Evolutionary conservation across 2,888 invertebrate genomes (phyloP).

Genomic region (Chorisops tibialis): DNA sequence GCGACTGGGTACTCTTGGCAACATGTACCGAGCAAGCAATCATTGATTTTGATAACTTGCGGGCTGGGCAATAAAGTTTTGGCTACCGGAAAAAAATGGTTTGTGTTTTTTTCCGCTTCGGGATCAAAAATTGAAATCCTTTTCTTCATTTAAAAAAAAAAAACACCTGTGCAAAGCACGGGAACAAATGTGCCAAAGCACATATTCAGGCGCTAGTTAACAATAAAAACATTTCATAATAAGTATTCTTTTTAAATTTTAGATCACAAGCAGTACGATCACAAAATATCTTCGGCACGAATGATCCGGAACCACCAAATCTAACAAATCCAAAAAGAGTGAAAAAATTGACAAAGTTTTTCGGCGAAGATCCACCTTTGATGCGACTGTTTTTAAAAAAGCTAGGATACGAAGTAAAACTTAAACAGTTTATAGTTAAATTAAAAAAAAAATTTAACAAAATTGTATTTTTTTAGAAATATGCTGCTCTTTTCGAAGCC

Average conservation of each 20-base stretch:
- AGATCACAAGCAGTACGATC: slow-evolving; percentile 31
- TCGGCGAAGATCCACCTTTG: slow-evolving; percentile 88
- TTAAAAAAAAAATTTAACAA: not conserved
- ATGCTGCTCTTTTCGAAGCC: slow-evolving; percentile 75
- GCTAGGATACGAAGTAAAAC: slow-evolving; percentile 80
- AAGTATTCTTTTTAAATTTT: not conserved
- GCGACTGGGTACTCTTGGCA: too few relatives aligned
- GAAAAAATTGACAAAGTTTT: slow-evolving; percentile 87
- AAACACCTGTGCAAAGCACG: too few relatives aligned
- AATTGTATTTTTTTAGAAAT: slow-evolving; percentile 65
- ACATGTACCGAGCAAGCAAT: too few relatives aligned
- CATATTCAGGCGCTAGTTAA: too few relatives aligned
- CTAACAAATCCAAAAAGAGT: slow-evolving; percentile 84
- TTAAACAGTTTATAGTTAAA: not conserved
- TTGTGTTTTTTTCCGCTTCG: too few relatives aligned
- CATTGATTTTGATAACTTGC: too few relatives aligned
- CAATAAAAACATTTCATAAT: too few relatives aligned
- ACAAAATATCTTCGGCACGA: slow-evolving; percentile 43
- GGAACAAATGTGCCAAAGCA: too few relatives aligned
- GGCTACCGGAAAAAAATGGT: too few relatives aligned
- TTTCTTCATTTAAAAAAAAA: too few relatives aligned
- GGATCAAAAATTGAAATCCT: too few relatives aligned
- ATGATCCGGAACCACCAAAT: slow-evolving; percentile 62
- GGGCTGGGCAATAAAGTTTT: too few relatives aligned
- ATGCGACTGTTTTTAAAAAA: slow-evolving; percentile 85